Evolutionary conservation across 2,888 invertebrate species (phyloP).

Genomic region (Scaptomyza flava): DNA sequence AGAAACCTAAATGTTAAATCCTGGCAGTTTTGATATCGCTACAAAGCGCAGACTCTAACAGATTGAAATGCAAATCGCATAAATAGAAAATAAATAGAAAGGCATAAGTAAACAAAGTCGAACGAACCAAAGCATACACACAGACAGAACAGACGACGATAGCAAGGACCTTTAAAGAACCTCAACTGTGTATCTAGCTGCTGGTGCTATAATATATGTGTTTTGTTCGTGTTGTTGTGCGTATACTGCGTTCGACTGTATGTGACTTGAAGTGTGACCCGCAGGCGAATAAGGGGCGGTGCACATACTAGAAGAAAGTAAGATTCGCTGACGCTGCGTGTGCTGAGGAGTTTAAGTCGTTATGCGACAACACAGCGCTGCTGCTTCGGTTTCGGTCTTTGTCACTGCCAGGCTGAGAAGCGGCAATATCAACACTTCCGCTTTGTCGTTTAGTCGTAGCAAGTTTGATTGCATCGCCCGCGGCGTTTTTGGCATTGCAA

Average conservation of each 20-base stretch:
- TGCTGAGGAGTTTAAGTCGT: slow-evolving; percentile 76
- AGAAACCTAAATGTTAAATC: slow-evolving; percentile 67
- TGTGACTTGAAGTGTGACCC: slow-evolving; percentile 45
- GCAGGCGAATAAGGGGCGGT: slow-evolving; percentile 33
- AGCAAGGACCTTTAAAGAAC: slow-evolving; percentile 55
- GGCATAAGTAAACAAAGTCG: slow-evolving; percentile 65
- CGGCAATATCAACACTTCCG: slow-evolving; percentile 74
- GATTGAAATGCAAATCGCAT: slow-evolving; percentile 79
- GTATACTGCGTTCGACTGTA: slow-evolving; percentile 40
- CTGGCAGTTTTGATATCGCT: slow-evolving; percentile 43
- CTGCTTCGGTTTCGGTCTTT: slow-evolving; percentile 18
- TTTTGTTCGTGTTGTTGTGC: slow-evolving; percentile 28
- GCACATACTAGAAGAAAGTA: slow-evolving; percentile 7
- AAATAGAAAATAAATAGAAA: slow-evolving; percentile 77
- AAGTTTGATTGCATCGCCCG: slow-evolving; percentile 70
- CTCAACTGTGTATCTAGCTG: slow-evolving; percentile 14
- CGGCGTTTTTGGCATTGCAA: slow-evolving; percentile 54
- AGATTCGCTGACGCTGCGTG: slow-evolving; percentile 72
- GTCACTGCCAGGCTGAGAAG: slow-evolving; percentile 38
- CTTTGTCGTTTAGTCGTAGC: slow-evolving; percentile 48
- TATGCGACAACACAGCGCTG: slow-evolving; percentile 57
- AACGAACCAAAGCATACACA: slow-evolving; percentile 9
- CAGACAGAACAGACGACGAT: not conserved
- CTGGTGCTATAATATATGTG: slow-evolving; percentile 16
- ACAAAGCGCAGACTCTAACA: slow-evolving; percentile 50